Base-by-base conservation (phyloP, 2,888 invertebrate genomes). In the Ochlodes sylvanus region DNA sequence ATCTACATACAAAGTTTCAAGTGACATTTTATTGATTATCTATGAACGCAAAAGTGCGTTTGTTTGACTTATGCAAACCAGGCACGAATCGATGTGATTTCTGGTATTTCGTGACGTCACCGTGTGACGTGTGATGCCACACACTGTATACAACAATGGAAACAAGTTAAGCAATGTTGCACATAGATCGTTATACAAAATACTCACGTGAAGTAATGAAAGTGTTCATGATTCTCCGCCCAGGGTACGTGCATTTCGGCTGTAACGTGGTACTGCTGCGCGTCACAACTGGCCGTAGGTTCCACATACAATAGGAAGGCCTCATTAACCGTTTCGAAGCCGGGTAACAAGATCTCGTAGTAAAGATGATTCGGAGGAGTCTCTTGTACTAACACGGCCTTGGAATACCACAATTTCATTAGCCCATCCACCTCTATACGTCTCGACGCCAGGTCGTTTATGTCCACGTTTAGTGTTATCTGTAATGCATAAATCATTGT, bases 181-280 rank as follows among this genome's bases (percentile, higher is more conserved):
- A n/a, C n/a, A n/a, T n/a, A n/a, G n/a, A n/a, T n/a, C n/a, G n/a
- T n/a, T n/a, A n/a, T n/a, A n/a, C n/a, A n/a, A n/a, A n/a, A 72
- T 74, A 89, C 93, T 94, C 85, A 95, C 95, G 95, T 95, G 73
- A 94, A 93, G 84, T 93, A 94, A 79, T 94, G 94, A 78, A 94
- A 95, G 55, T 93, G 89, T 69, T 95, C 94, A 71, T 95, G 94
- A 69, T 95, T 95, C 60, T 93, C 84, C 0, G 94, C 94, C 96
- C 96, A 96, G 0, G 96, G 96, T 0, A 95, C 94, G 61, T 94
- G 92, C 7, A 96, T 76, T 73, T 94, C 94, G 0, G 94, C 95
- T 0, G 95, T 94, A 0, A 95, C 94, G 70, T 96, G 95, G 78
- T 95, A 94, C 19, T 87, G 80, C 0, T 65, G 72, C 0, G 83